Evolutionary conservation across 2,797 vertebrate species (phyloP).

Genomic region (Lophotriccus pileatus): DNA sequence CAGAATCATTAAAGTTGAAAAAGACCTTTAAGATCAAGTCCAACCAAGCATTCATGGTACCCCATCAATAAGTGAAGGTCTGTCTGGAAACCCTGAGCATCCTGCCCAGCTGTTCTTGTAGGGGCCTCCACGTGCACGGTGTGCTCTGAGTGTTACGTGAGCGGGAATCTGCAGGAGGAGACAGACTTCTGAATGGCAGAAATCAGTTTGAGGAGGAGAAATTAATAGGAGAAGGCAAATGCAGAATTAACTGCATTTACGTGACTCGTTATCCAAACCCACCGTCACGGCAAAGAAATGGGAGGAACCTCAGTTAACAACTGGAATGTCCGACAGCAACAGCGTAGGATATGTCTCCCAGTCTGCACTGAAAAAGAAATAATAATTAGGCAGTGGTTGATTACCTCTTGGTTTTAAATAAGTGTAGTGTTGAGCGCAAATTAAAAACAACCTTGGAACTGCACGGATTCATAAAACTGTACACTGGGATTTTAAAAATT

Average conservation of each 20-base stretch:
- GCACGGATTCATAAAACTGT: constrained; percentile 16
- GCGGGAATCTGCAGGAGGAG: not conserved
- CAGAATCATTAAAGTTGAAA: not conserved
- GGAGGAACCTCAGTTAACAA: not conserved
- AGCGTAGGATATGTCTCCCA: not conserved
- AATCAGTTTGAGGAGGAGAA: not conserved
- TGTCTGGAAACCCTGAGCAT: not conserved
- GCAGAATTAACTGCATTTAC: not conserved
- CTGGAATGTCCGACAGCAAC: rapidly evolving
- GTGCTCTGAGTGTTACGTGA: rapidly evolving
- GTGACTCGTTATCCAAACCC: rapidly evolving
- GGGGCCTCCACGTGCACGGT: rapidly evolving
- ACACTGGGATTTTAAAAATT: constrained; percentile 58
- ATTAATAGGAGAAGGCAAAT: not conserved
- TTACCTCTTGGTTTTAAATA: not conserved
- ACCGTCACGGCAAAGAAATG: not conserved
- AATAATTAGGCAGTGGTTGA: not conserved
- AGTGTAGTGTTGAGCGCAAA: not conserved
- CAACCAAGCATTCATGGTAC: rapidly evolving
- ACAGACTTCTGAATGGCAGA: not conserved
- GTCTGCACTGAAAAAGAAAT: not conserved
- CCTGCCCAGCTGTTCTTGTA: not conserved
- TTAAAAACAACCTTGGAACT: constrained; percentile 55
- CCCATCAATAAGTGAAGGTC: not conserved
- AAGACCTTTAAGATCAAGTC: not conserved